Conservation (phyloP, 2,888 invertebrate genomes). For the Platynereis dumerilii region DNA sequence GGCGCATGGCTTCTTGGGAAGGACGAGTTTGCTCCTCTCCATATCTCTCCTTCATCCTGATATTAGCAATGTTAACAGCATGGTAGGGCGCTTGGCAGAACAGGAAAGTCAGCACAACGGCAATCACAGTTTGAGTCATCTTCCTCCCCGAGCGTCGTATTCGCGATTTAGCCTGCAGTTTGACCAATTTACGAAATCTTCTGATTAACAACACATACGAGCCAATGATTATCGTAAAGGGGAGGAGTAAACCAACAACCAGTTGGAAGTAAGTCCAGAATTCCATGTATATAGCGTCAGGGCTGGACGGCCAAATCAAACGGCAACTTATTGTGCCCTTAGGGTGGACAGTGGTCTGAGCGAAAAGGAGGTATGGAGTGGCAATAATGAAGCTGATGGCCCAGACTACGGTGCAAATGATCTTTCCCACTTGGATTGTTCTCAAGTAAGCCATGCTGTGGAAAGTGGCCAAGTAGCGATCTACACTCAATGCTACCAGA, state of each 20-base stretch:
- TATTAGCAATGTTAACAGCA: conserved; percentile 8
- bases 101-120: conserved; percentile 30
- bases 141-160: conserved; percentile 13
- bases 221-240: conserved; percentile 16
- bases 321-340: conserved; percentile 13
- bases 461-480: conserved; percentile 32
- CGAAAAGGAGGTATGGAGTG: conserved; percentile 25
- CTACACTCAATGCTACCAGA: conserved; percentile 31
- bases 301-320: conserved; percentile 22
- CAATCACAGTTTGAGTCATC: conserved; percentile 32
- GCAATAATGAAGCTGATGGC: conserved; percentile 15
- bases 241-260: conserved; percentile 20
- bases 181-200: conserved; percentile 4
- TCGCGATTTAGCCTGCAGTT: conserved; percentile 5
- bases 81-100: conserved; percentile 36
- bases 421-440: conserved; percentile 24
- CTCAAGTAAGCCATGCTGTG: conserved; percentile 21
- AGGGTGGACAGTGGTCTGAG: conserved; percentile 4
- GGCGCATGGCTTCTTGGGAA: neutral
- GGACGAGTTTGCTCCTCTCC: neutral
- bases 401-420: conserved; percentile 25
- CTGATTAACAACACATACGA: conserved; percentile 22
- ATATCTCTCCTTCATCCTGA: neutral
- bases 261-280: conserved; percentile 29
- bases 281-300: conserved; percentile 4